phyloP scores from a whole-genome alignment of 1,140 invertebrate species.

The Microplitis mediator region DNA sequence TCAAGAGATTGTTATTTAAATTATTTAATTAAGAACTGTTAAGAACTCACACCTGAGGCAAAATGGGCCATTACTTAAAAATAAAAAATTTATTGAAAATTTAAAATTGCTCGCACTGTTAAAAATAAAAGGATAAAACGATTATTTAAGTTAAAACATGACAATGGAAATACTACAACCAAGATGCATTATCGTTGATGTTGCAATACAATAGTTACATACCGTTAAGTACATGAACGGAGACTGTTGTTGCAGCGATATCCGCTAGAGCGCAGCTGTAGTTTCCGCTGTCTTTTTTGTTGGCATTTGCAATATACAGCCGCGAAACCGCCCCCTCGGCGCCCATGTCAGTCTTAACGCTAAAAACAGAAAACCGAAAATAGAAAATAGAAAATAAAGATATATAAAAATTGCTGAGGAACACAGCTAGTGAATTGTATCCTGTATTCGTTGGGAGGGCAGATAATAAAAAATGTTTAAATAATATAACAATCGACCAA shows the following conservation, averaged over 20 bases:
- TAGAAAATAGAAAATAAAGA: conserved; percentile 44
- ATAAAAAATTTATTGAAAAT: too few species aligned
- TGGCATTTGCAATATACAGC: conserved; percentile 83
- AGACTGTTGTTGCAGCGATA: conserved; percentile 75
- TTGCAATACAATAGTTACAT: conserved; percentile 40
- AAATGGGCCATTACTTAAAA: too few species aligned
- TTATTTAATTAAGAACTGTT: too few species aligned
- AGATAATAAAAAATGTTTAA: too few species aligned
- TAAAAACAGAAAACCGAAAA: conserved; percentile 45
- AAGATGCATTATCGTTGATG: conserved; percentile 7
- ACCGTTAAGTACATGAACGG: conserved; percentile 85
- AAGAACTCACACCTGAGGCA: too few species aligned
- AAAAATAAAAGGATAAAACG: conserved; percentile 1
- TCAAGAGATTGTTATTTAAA: too few species aligned
- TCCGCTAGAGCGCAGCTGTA: conserved; percentile 82
- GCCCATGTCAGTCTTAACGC: conserved; percentile 81
- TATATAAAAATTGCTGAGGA: conserved; percentile 10
- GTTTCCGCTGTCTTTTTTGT: conserved; percentile 82
- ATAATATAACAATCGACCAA: too few species aligned
- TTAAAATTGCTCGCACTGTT: neutral
- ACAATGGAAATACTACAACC: conserved; percentile 2
- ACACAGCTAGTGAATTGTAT: neutral
- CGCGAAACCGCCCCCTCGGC: conserved; percentile 76
- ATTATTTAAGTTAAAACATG: neutral
- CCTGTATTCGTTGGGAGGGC: too few species aligned